Percentiles rank a stretch among this genome's conserved stretches.
phyloP scores from a whole-genome alignment of 1,140 invertebrate species.

The Megalonaias nervosa region DNA sequence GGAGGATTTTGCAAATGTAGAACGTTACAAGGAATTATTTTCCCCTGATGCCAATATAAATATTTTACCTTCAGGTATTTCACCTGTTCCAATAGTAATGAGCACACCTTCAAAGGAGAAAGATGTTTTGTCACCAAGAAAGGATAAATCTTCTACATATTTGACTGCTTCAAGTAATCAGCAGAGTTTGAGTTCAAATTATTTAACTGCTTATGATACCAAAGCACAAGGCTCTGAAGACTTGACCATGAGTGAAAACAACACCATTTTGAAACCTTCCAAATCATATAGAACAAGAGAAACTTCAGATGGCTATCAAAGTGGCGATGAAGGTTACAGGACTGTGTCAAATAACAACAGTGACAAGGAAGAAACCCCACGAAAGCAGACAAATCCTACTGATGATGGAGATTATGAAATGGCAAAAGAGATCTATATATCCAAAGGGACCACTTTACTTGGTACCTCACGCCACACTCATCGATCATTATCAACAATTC shows the following conservation, averaged over 20 bases:
- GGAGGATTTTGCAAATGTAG: background rate
- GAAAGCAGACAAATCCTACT: background rate
- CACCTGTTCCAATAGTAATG: slow-evolving; percentile 34
- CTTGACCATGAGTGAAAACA: background rate
- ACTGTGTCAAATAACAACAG: slow-evolving; percentile 17
- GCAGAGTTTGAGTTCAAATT: slow-evolving; percentile 19
- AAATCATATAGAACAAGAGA: background rate
- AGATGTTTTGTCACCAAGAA: no score
- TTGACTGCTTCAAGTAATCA: slow-evolving; percentile 5
- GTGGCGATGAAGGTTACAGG: slow-evolving; percentile 26
- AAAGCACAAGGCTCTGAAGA: slow-evolving; percentile 3
- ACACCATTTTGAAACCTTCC: no score
- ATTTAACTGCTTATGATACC: slow-evolving; percentile 12
- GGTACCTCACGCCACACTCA: slow-evolving; percentile 34
- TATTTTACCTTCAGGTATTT: background rate
- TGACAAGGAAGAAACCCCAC: slow-evolving; percentile 21
- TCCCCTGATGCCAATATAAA: slow-evolving; percentile 28
- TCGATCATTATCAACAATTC: slow-evolving; percentile 58
- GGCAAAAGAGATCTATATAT: slow-evolving; percentile 60
- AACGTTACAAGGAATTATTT: slow-evolving; percentile 13
- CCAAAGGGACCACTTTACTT: slow-evolving; percentile 51
- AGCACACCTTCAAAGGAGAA: slow-evolving; percentile 15
- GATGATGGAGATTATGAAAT: slow-evolving; percentile 30
- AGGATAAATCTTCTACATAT: slow-evolving; percentile 5
- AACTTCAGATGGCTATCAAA: slow-evolving; percentile 12